Percentiles rank a stretch among this genome's conserved stretches.
phyloP scores from a whole-genome alignment of 2,797 vertebrate genomes.

The Pelochelys cantorii region DNA sequence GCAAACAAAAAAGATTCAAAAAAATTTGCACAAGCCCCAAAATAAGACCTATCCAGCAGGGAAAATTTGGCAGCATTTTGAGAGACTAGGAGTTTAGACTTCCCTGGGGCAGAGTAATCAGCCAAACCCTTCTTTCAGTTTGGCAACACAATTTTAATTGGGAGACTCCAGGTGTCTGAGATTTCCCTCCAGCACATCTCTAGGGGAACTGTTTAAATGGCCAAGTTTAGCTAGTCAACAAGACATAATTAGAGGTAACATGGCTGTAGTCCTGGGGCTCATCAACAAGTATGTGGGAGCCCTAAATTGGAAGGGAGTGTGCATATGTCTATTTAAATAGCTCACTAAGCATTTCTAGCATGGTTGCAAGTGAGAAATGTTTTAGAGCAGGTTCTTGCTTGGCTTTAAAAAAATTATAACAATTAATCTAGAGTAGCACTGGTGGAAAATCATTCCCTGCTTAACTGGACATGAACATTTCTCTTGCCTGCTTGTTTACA shows the following conservation, averaged over 20 bases:
- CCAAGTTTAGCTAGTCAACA: background rate
- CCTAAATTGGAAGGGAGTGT: background rate
- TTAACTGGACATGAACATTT: background rate
- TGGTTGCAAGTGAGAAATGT: no score
- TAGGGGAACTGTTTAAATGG: background rate
- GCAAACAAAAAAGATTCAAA: background rate
- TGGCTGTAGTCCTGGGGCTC: background rate
- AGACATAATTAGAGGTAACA: background rate
- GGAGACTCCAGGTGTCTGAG: background rate
- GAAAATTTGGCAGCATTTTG: background rate
- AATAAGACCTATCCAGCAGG: background rate
- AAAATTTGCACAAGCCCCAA: accelerated
- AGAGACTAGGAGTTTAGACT: no score
- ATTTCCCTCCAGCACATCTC: background rate
- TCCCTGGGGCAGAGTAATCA: background rate
- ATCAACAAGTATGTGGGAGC: background rate
- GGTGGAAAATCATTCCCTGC: background rate
- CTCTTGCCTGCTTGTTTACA: background rate
- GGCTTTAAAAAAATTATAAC: background rate
- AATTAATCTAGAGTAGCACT: background rate
- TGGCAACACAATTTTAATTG: background rate
- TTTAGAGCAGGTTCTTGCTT: background rate
- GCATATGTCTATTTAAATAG: background rate
- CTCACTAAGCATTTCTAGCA: background rate
- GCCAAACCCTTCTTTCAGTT: background rate